A percentile compares a stretch with the other conserved stretches of the same genome.
These are phyloP conservation scores for Drosophila nebulosa DNA, from an alignment of 1,140 invertebrate species.

Conservation along the genomic window DNA sequence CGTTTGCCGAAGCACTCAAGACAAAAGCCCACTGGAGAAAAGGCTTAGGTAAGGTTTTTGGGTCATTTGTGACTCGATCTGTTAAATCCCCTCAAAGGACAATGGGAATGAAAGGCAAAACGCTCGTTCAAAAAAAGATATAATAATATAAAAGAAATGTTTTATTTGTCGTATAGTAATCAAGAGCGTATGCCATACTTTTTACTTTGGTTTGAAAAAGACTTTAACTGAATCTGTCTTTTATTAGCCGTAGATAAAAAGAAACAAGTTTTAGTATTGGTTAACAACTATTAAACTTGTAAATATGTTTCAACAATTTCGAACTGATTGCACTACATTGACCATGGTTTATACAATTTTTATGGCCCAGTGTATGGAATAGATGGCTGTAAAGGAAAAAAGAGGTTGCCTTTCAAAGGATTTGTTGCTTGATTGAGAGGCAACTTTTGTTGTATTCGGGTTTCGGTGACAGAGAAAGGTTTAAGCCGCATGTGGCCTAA, in stretches of 20 bases:
- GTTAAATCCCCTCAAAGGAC: constrained; percentile 15
- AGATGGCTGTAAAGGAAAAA: constrained; percentile 35
- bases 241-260: no score
- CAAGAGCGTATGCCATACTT: no score
- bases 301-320: background rate
- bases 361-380: constrained; percentile 23
- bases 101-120: background rate
- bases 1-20: constrained; percentile 23
- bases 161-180: no score
- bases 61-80: constrained; percentile 47
- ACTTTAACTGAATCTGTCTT: no score
- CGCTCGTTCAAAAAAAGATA: background rate
- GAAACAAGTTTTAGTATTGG: background rate
- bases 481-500: constrained; percentile 60
- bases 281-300: background rate
- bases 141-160: no score
- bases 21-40: constrained; percentile 35
- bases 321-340: background rate
- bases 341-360: background rate
- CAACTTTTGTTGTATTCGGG: constrained; percentile 39
- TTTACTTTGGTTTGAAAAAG: no score
- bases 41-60: constrained; percentile 14
- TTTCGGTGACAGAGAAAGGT: constrained; percentile 15
- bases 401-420: constrained; percentile 31
- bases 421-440: constrained; percentile 50